Evolutionary conservation across 2,797 vertebrate genomes (phyloP), one percentile per base, ranked within the genome.

Genomic region (Pangasius larnaudii): DNA sequence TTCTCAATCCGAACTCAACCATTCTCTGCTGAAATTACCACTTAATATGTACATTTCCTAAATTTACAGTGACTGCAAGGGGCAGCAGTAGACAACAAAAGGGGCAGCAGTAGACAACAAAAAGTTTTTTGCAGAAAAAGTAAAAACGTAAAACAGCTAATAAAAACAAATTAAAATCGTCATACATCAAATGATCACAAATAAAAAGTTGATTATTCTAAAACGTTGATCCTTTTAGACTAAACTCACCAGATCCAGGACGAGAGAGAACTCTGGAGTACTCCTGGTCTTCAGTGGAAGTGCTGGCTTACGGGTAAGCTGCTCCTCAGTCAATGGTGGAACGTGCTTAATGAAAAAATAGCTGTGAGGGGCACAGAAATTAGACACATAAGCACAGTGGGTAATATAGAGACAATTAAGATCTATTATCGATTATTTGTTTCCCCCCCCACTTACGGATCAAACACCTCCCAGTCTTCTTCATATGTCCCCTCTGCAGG

Each of bases 401-500:
- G 63, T 30, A 51, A 56, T 36, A 14, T 1, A 8, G 6, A 51
- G 18, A 5, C 27, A 1, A 22, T 5, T 51, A 77, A 18, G 0
- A 86, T 22, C 8, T 0, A 53, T 33, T 58, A 24, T 49, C 16
- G 16, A 87, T 39, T 78, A 0, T 27, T 27, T 30, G 1, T 39
- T 51, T 42, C 49, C 3, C 46, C 0, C 77, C 46, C 0, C 77
- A 98, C 99, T 97, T 92, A 99, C 99, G 98, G 98, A 94, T 99
- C 99, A 97, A 99, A 99, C 85, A 99, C 99, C 93, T 99, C 99
- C 99, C 99, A 99, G 94, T 99, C 99, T 93, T 99, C 99, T 92
- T 99, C 99, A 91, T 99, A 99, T 77, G 98, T 96, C 65, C 97
- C 97, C 92, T 99, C 98, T 74, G 97, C 96, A 5, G 98, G 98